Conservation (phyloP, 92 coral and sea anemone species). For the Actinernus sp. region DNA sequence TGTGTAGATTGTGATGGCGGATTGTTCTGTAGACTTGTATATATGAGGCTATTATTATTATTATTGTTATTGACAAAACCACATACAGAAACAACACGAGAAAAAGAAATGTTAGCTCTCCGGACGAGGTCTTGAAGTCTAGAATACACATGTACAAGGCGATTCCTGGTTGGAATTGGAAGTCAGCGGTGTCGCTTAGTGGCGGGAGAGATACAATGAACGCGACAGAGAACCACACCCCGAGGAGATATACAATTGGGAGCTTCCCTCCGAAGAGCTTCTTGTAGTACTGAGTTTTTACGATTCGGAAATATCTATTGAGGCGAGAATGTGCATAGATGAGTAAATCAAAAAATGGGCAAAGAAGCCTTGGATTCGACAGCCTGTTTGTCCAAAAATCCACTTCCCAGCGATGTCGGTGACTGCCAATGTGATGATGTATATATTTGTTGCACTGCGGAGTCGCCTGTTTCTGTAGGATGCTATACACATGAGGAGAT, state of each 20-base stretch:
- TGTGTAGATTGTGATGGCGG: slow-evolving; percentile 9
- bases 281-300: slow-evolving; percentile 30
- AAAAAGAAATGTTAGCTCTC: slow-evolving; percentile 5
- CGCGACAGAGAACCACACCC: slow-evolving; percentile 20
- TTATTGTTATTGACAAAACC: slow-evolving; percentile 19
- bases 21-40: slow-evolving; percentile 21
- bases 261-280: slow-evolving; percentile 13
- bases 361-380: slow-evolving; percentile 44
- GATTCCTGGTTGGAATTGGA: slow-evolving; percentile 21
- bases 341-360: slow-evolving; percentile 27
- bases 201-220: slow-evolving; percentile 15
- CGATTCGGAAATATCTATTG: slow-evolving; percentile 38
- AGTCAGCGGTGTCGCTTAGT: slow-evolving; percentile 1
- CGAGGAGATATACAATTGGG: neutral
- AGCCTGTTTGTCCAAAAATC: slow-evolving; percentile 17
- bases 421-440: slow-evolving; percentile 24
- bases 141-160: slow-evolving; percentile 19
- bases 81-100: slow-evolving; percentile 20
- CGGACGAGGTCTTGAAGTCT: slow-evolving; percentile 3
- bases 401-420: slow-evolving; percentile 23
- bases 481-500: slow-evolving; percentile 24
- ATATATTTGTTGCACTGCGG: slow-evolving; percentile 18
- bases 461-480: slow-evolving; percentile 11
- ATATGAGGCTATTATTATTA: slow-evolving; percentile 28
- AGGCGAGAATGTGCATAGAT: slow-evolving; percentile 35